Conservation (phyloP, 2,113 vertebrate species). For the Leptodactylus fuscus region DNA sequence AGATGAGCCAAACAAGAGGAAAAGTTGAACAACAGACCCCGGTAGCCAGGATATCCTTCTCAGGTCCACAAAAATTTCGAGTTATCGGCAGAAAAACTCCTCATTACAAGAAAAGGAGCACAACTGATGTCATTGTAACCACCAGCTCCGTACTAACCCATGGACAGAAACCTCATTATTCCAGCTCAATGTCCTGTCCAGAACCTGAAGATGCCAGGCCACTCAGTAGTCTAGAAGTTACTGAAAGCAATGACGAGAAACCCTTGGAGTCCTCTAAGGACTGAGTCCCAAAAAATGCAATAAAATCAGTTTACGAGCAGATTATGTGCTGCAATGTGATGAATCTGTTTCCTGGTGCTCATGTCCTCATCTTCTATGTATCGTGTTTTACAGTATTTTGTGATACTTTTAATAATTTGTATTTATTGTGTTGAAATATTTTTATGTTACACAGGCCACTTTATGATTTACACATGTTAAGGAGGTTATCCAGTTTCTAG, state of each 20-base stretch:
- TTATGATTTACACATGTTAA: no score
- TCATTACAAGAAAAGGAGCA: not conserved
- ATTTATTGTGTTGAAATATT: not conserved
- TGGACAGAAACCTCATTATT: conserved; percentile 25
- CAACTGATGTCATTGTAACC: not conserved
- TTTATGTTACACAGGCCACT: no score
- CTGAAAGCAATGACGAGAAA: not conserved
- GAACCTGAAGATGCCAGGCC: not conserved
- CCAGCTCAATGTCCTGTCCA: not conserved
- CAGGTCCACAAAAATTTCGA: conserved; percentile 33
- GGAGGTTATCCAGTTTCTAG: no score
- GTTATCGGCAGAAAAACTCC: conserved; percentile 23
- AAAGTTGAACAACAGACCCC: not conserved
- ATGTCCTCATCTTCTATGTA: not conserved
- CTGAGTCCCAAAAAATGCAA: not conserved
- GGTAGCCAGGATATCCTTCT: conserved; percentile 23
- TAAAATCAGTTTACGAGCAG: not conserved
- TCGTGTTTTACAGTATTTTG: not conserved
- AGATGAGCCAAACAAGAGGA: not conserved
- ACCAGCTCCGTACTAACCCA: conserved; percentile 19
- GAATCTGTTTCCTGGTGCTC: not conserved
- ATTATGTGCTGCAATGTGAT: no score
- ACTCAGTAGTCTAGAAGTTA: not conserved
- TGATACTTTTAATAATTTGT: not conserved
- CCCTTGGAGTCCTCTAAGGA: not conserved